A percentile compares a stretch with the other conserved stretches of the same genome.
Conservation (phyloP, 92 coral and sea anemone genomes). For the Zoanthus solanderi region DNA sequence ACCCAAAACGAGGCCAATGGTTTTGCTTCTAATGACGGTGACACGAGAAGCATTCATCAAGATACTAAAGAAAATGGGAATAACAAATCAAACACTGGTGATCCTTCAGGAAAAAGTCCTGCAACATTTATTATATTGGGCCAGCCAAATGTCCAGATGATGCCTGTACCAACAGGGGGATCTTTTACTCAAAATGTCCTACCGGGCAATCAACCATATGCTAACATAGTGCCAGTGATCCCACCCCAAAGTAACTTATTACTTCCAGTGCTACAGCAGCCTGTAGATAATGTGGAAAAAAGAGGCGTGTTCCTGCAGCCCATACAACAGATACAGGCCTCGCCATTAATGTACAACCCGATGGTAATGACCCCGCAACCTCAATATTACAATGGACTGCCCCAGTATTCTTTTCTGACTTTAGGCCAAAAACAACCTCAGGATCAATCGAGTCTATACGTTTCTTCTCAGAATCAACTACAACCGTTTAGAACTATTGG, state of each 20-base stretch:
- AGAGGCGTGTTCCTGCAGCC: constrained; percentile 62
- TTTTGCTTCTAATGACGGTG: constrained; percentile 15
- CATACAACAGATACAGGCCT: constrained; percentile 57
- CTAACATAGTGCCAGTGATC: not conserved
- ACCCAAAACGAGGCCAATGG: constrained; percentile 57
- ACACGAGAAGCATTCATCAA: not conserved
- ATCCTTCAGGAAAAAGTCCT: not conserved
- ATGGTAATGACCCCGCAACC: constrained; percentile 46
- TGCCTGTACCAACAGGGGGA: constrained; percentile 41
- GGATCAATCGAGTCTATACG: constrained; percentile 4
- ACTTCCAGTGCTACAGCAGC: constrained; percentile 27
- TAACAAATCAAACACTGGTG: not conserved
- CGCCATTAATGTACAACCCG: constrained; percentile 43
- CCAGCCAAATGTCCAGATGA: constrained; percentile 49
- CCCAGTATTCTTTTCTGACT: constrained; percentile 23
- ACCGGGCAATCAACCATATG: constrained; percentile 27
- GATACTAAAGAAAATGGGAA: not conserved
- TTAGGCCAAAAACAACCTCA: constrained; percentile 46
- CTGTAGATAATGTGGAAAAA: constrained; percentile 23
- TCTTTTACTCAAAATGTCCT: constrained; percentile 22
- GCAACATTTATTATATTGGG: constrained; percentile 25
- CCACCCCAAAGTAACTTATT: constrained; percentile 30
- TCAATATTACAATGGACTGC: constrained; percentile 20
- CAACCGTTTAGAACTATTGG: not conserved
- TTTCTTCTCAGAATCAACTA: constrained; percentile 13